A percentile compares a stretch with the other conserved stretches of the same genome.
Conservation (phyloP, 2,888 invertebrate species). For the Lepidochrysops patricia region DNA sequence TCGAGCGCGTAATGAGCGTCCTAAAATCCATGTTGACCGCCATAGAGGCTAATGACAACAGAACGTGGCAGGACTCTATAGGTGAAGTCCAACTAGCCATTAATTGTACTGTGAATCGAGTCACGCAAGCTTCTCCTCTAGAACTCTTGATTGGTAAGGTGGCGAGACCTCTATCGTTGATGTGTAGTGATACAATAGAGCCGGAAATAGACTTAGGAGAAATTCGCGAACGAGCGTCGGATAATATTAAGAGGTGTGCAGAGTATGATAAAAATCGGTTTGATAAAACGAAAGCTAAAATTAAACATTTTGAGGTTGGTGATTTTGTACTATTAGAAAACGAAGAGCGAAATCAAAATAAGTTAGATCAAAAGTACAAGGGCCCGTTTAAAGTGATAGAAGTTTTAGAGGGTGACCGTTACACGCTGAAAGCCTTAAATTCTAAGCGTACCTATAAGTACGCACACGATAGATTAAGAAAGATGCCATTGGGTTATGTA, state of each 20-base stretch:
- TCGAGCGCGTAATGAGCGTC: conserved; percentile 25
- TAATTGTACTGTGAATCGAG: not conserved
- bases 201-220: not conserved
- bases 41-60: conserved; percentile 26
- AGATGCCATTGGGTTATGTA: not conserved
- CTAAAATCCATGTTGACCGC: conserved; percentile 13
- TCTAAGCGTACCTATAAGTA: not conserved
- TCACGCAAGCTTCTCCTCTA: not conserved
- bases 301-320: not conserved
- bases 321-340: not conserved
- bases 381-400: not conserved
- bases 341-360: not conserved
- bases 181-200: not conserved
- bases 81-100: not conserved
- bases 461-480: not conserved
- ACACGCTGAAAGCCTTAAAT: not conserved
- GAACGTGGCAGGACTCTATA: conserved; percentile 24
- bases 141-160: not conserved
- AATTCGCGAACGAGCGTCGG: not conserved
- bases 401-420: not conserved
- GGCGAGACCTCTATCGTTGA: not conserved
- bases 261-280: not conserved
- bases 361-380: not conserved
- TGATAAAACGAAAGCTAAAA: not conserved
- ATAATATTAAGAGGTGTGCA: not conserved